Evolutionary conservation across 1,140 invertebrate species (phyloP), one percentile per base, ranked within the genome.

Genomic region (Drosophila bifasciata): DNA sequence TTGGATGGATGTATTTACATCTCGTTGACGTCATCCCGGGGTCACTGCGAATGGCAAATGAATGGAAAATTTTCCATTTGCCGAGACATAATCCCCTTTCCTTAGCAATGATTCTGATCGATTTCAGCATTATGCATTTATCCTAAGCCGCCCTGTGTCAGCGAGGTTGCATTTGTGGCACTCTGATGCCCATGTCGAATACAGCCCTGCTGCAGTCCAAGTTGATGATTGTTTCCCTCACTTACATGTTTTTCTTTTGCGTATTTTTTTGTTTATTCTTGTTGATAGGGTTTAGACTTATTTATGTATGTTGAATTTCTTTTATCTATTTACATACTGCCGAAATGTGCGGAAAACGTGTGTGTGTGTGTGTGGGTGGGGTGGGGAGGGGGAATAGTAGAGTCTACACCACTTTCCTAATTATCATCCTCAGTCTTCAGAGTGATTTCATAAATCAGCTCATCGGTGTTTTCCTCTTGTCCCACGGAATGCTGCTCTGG

Each of bases 361-460:
- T 36, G 3, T 36, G 32, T 36, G 32, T 1, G 25, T 1, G 13
- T 11, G 21, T 4, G 28, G 15, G 5, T 5, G 11, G 9, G 6
- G 16, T n/a, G 36, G 48, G 11, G 9, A n/a, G 25, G 1, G 43
- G 21, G 23, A 13, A 43, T 62, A 15, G 43, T 62, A 28, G 41
- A 8, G 8, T 28, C 28, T 36, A 36, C 32, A 11, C 11, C 32
- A 36, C 32, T 4, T 13, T 13, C 48, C 88, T 67, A 86, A 50
- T 83, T 88, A 40, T 36, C 11, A 36, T 78, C 78, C 59, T 88
- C 81, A 77, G 77, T 83, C 84, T 86, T 85, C 71, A 86, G 39
- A 51, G 84, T 86, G 64, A 86, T 88, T 63, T 88, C 83, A 55
- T 88, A 88, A 58, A 88, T 79, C 48, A 88, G 28, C 51, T 88